Evolutionary conservation across 2,888 invertebrate species (phyloP), one percentile per base, ranked within the genome.

Genomic region (Cantharis rustica): DNA sequence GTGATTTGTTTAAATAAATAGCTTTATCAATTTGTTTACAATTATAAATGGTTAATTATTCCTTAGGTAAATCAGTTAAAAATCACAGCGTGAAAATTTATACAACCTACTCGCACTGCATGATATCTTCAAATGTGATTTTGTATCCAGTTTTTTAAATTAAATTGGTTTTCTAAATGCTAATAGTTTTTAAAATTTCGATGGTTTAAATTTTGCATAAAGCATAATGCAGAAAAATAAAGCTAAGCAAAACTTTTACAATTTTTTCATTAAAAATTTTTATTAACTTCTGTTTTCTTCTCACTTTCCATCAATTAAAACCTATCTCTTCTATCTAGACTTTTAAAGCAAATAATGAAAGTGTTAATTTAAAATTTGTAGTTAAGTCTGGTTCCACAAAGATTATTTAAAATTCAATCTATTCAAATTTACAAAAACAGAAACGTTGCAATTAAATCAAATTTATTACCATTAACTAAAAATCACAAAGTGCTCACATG

Each of bases 61-160:
- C 64, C 17, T 20, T 66, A 66, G 23, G 23, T 23, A 66, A 76
- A 72, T 62, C 62, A 64, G 17, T 76, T 69, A 76, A 72, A 47
- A 73, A 76, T 72, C 72, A 69, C 76, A 76, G 76, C 76, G 64
- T 76, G 76, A 76, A 68, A 76, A 72, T 72, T 76, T 72, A 76
- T 72, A 76, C 76, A 69, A 69, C 76, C 76, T 63, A 76, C 76
- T 69, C 76, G 47, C 76, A 61, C 76, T 20, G 76, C 76, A 72
- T 69, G 76, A 73, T 71, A 68, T 75, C 73, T 27, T 71, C 71
- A 75, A 71, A 68, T 47, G 47, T 47, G 47, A n/a, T 47, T 47
- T 47, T 47, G 47, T 47, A 47, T 47, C 47, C 47, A 47, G 47
- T 47, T 47, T 47, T 47, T 47, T 47, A 47, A 47, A 47, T 47